Evolutionary conservation across 37 sponge, comb jelly and placozoan genomes (phyloP).

Genomic region (Spongilla lacustris): DNA sequence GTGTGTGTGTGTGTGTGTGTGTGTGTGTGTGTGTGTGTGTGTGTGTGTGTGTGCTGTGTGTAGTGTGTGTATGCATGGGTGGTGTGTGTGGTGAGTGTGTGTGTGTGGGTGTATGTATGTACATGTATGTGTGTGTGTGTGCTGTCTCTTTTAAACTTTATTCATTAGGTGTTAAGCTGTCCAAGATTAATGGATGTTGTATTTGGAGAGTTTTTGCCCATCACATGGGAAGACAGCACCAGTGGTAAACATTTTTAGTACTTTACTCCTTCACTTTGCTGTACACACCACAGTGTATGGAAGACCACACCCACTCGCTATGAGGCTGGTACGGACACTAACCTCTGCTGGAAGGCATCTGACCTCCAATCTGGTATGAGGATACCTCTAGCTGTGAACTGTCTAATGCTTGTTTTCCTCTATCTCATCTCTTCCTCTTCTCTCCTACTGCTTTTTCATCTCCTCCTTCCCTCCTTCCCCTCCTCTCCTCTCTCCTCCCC

Average conservation of each 20-base stretch:
- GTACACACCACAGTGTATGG: neutral
- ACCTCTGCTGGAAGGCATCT: slow-evolving; percentile 68
- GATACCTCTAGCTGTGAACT: neutral
- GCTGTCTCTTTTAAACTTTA: neutral
- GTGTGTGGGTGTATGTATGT: neutral
- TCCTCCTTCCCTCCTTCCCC: neutral
- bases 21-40: too few species aligned
- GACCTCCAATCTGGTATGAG: slow-evolving; percentile 52
- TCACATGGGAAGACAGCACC: slow-evolving; percentile 21
- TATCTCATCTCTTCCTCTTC: neutral
- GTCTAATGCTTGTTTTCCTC: too few species aligned
- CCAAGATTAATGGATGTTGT: slow-evolving; percentile 68
- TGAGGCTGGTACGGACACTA: slow-evolving; percentile 62
- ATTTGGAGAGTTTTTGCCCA: slow-evolving; percentile 58
- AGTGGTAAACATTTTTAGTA: too few species aligned
- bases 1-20: too few species aligned
- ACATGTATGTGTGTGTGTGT: neutral
- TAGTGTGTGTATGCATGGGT: neutral
- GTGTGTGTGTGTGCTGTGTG: neutral
- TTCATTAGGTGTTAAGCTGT: slow-evolving; percentile 60
- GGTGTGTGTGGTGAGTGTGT: neutral
- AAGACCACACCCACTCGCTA: slow-evolving; percentile 46
- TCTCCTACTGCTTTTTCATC: neutral
- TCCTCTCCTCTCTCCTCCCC: neutral
- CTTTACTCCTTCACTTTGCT: too few species aligned